phyloP scores from a whole-genome alignment of 2,797 vertebrate species.

The Pangasius macronema region DNA sequence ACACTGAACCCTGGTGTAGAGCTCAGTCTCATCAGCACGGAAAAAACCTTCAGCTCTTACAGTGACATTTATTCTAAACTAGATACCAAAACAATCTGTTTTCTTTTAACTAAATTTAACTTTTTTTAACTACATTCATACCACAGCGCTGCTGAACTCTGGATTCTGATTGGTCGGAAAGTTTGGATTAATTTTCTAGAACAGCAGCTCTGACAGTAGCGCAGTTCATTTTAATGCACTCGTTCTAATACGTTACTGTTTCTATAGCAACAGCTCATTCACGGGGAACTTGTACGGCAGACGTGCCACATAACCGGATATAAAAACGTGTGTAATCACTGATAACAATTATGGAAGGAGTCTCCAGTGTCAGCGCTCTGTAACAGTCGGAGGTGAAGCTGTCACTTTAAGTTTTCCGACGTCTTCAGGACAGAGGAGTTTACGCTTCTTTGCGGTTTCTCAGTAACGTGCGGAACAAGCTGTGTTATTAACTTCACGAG shows the following conservation, averaged over 20 bases:
- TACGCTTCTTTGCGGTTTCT: no score
- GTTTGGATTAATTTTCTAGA: not conserved
- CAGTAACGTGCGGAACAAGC: no score
- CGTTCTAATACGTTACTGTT: not conserved
- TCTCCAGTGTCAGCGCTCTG: not conserved
- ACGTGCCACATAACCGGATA: not conserved
- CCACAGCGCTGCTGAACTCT: not conserved
- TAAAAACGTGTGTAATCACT: not conserved
- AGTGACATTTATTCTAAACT: not conserved
- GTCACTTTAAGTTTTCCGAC: not conserved
- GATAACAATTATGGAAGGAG: not conserved
- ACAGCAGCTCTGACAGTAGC: not conserved
- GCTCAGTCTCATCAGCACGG: not conserved
- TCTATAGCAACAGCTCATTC: not conserved
- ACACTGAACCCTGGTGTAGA: conserved; percentile 41
- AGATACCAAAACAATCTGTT: no score
- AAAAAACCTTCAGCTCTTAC: not conserved
- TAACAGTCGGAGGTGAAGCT: not conserved
- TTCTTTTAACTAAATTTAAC: no score
- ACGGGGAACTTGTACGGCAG: not conserved
- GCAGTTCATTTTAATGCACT: not conserved
- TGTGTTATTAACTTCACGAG: no score
- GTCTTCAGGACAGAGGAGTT: no score
- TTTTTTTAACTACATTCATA: no score
- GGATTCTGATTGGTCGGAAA: not conserved